phyloP scores from a whole-genome alignment of 2,797 vertebrate species.

The Schizopygopsis pylzovi region DNA sequence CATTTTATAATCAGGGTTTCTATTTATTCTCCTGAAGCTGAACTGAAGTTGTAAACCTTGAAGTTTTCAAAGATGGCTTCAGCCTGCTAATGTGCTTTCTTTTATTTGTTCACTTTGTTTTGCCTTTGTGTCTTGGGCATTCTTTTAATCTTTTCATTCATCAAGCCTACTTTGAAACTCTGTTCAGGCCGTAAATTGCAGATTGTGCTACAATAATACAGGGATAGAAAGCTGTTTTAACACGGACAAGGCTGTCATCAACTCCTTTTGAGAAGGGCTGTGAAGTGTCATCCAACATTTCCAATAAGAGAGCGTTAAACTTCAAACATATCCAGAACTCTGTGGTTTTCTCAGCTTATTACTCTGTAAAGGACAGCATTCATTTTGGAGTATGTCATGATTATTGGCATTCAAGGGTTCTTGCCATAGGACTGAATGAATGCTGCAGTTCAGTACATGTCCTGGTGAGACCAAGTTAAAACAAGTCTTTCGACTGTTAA shows the following conservation, averaged over 20 bases:
- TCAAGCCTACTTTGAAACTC: slow-evolving; percentile 24
- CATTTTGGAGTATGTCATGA: slow-evolving; percentile 34
- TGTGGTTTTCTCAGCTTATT: slow-evolving; percentile 30
- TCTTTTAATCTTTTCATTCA: slow-evolving; percentile 40
- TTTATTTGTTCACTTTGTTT: slow-evolving; percentile 27
- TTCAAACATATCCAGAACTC: slow-evolving; percentile 31
- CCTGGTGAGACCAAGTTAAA: slow-evolving; percentile 3
- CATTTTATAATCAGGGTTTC: slow-evolving; percentile 33
- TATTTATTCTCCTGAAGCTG: neutral
- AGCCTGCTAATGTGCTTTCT: slow-evolving; percentile 32
- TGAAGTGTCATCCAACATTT: slow-evolving; percentile 33
- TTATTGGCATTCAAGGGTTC: neutral
- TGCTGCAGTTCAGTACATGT: neutral
- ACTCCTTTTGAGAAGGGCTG: neutral
- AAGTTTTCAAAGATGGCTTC: slow-evolving; percentile 39
- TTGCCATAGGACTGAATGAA: slow-evolving; percentile 1
- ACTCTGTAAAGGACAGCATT: slow-evolving; percentile 30
- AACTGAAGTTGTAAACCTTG: slow-evolving; percentile 15
- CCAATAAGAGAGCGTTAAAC: slow-evolving; percentile 12
- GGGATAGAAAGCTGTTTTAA: slow-evolving; percentile 35
- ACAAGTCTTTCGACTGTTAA: neutral
- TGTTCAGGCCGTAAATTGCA: slow-evolving; percentile 34
- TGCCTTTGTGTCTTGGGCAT: slow-evolving; percentile 7
- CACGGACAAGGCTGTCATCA: slow-evolving; percentile 50
- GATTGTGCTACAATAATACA: slow-evolving; percentile 19